Evolutionary conservation across 1,140 invertebrate species (phyloP), one percentile per base, ranked within the genome.

Genomic region (Camponotus floridanus): DNA sequence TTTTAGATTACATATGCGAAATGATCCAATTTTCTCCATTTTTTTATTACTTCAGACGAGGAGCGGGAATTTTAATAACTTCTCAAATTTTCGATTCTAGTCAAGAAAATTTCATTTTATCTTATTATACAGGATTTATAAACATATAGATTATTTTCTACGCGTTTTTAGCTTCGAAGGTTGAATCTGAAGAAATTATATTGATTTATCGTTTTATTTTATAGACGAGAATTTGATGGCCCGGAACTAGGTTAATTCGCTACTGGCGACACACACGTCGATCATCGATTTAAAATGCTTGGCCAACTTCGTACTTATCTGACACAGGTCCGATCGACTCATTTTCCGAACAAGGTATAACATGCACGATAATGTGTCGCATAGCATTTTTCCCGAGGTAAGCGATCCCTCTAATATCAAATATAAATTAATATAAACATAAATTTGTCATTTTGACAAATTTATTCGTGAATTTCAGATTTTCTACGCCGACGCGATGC

Each of bases 251-350:
- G 2, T 13, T 6, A 21, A 57, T 70, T 11, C 62, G n/a, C 15
- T 31, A 9, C 64, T 80, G 48, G 11, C 9, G 39, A 65, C 59
- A 67, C 42, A 45, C 55, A 18, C 55, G 80, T 89, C 67, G 88
- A 89, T 88, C 57, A 88, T 80, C 48, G 13, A 80, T 88, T 88
- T 9, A 67, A 80, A 81, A 86, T 55, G 48, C 78, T 70, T 11
- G 33, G 76, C 48, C 48, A 80, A 70, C 78, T 70, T 80, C 36
- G 33, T 45, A 8, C 0, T 51, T 51, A 51, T 39, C 13, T 64
- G 31, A 26, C 11, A 31, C 18, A 51, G 6, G 7, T 39, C 45
- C 13, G 7, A 48, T 45, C 57, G 45, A 80, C 64, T 31, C 48
- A 80, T 80, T 18, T 67, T 11, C 21, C 26, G 9, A n/a, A 15